Conservation (phyloP, 2,113 vertebrate species). For the Athene cunicularia region DNA sequence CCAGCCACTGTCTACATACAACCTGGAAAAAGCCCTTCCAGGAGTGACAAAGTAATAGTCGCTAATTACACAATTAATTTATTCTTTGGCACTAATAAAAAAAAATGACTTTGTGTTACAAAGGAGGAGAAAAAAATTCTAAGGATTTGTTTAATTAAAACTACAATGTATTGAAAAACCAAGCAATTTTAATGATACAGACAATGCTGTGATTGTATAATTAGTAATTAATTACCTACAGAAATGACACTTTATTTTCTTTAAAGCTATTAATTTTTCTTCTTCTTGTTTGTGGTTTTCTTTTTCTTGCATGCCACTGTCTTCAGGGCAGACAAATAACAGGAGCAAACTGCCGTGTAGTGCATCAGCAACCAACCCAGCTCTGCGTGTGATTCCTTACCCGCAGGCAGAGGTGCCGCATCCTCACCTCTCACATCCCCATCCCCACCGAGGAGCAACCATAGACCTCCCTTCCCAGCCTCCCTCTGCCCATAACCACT, state of each 20-base stretch:
- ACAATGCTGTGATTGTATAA: constrained; percentile 42
- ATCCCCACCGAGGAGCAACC: accelerated
- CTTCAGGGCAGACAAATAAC: neutral
- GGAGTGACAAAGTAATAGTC: neutral
- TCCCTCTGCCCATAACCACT: neutral
- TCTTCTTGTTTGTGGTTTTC: neutral
- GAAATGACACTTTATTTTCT: constrained; percentile 11
- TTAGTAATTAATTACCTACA: constrained; percentile 60
- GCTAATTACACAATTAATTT: constrained; percentile 32
- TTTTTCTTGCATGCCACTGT: neutral
- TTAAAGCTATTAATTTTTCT: neutral
- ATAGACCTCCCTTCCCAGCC: neutral
- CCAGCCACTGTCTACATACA: neutral
- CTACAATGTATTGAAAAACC: constrained; percentile 32
- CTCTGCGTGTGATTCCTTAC: neutral
- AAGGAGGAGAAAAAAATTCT: constrained; percentile 10
- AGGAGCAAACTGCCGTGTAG: neutral
- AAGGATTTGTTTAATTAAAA: constrained; percentile 64
- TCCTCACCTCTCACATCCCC: neutral
- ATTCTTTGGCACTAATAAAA: constrained; percentile 27
- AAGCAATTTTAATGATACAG: constrained; percentile 57
- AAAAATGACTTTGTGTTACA: constrained; percentile 10
- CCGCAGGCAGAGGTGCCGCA: neutral
- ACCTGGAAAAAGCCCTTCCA: neutral
- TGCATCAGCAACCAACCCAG: neutral